phyloP scores from a whole-genome alignment of 1,140 invertebrate species.

The Sesamia nonagrioides region DNA sequence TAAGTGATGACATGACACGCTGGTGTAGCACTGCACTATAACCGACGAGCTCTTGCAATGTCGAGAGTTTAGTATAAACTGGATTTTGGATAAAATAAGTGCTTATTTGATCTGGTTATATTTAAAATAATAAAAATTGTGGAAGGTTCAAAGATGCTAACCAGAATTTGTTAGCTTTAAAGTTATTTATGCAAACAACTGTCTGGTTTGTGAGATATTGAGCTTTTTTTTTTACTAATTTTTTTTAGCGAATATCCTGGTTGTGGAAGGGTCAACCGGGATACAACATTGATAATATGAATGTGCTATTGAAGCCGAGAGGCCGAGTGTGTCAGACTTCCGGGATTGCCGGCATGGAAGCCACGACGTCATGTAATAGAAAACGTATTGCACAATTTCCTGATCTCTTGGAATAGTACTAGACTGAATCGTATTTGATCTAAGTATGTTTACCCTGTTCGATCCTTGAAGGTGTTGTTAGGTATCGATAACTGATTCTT shows the following conservation, averaged over 20 bases:
- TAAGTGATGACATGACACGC: conserved; percentile 5
- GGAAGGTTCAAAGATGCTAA: conserved; percentile 10
- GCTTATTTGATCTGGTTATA: conserved; percentile 14
- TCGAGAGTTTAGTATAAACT: neutral
- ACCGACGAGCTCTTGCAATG: neutral
- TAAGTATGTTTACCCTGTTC: neutral
- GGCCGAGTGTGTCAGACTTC: conserved; percentile 61
- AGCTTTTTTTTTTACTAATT: neutral
- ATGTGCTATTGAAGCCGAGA: conserved; percentile 47
- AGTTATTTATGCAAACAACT: neutral
- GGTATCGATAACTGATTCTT: too few species aligned
- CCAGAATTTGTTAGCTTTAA: neutral
- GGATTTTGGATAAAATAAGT: neutral
- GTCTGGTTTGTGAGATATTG: neutral
- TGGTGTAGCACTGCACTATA: conserved; percentile 3
- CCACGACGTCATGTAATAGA: conserved; percentile 66
- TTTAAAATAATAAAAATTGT: neutral
- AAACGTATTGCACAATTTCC: conserved; percentile 76
- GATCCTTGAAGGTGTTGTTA: too few species aligned
- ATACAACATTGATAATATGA: conserved; percentile 36
- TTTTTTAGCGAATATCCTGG: neutral
- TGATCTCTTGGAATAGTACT: conserved; percentile 45
- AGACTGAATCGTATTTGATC: conserved; percentile 16
- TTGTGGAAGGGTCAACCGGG: neutral
- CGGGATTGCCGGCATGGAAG: conserved; percentile 66